These are phyloP conservation scores for Brienomyrus brachyistius DNA, from an alignment of 2,113 vertebrate species.

Conservation along the genomic window DNA sequence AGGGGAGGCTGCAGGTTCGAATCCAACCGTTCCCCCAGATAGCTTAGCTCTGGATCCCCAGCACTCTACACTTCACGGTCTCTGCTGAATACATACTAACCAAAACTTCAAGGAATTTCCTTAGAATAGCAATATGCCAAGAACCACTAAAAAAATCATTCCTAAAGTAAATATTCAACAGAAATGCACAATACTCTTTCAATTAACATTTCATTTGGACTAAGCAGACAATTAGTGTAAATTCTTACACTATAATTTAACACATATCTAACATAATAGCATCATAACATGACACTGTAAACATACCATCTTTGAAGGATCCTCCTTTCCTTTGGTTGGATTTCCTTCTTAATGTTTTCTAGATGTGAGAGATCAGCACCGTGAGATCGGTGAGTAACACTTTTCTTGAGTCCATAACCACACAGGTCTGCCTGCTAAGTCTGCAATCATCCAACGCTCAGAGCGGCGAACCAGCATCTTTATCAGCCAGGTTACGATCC, in stretches of 20 bases:
- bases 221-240: neutral
- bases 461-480: neutral
- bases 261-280: neutral
- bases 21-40: neutral
- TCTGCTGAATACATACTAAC: neutral
- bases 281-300: neutral
- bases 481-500: neutral
- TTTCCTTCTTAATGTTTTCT: conserved; percentile 74
- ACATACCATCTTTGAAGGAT: conserved; percentile 91
- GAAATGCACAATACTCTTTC: neutral
- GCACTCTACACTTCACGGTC: neutral
- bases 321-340: conserved; percentile 69
- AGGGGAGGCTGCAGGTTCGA: neutral
- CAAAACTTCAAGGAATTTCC: neutral
- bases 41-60: neutral
- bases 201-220: neutral
- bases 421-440: neutral
- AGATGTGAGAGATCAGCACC: conserved; percentile 32
- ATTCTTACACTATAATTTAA: neutral
- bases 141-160: neutral
- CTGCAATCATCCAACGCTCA: neutral
- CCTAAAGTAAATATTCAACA: neutral
- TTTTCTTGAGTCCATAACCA: neutral
- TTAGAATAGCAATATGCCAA: neutral
- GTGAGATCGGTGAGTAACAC: neutral